Conservation (phyloP, 2,113 vertebrate species). For the Pica pica region DNA sequence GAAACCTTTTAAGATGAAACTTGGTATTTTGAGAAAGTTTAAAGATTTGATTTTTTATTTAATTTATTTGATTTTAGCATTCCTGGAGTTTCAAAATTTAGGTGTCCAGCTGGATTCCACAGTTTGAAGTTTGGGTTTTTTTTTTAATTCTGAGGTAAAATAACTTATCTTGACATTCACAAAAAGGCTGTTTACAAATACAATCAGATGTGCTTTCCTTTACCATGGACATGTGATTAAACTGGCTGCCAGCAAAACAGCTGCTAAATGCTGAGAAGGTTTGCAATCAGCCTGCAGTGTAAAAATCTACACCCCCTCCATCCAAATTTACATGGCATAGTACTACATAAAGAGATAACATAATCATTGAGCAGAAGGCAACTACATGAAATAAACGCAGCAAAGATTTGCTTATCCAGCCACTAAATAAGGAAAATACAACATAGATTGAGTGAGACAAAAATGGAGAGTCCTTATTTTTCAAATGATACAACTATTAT, state of each 20-base stretch:
- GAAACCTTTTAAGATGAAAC: not conserved
- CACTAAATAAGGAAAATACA: not conserved
- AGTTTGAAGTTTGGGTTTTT: not conserved
- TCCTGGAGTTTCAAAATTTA: not conserved
- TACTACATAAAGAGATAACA: not conserved
- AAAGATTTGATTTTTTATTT: not conserved
- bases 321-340: not conserved
- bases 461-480: not conserved
- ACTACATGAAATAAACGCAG: not conserved
- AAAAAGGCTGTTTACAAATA: not conserved
- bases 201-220: not conserved
- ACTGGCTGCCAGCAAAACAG: not conserved
- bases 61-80: not conserved
- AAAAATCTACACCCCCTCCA: not conserved
- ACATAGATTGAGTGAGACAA: not conserved
- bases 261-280: not conserved
- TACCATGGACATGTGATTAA: not conserved
- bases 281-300: not conserved
- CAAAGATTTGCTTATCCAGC: not conserved
- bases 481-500: not conserved
- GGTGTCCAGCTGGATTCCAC: not conserved
- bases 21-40: not conserved
- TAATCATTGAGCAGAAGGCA: not conserved
- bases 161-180: not conserved
- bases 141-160: not conserved